Percentiles rank a stretch among this genome's conserved stretches.
Conservation (phyloP, 1,140 invertebrate species). For the Euwallacea fornicatus region DNA sequence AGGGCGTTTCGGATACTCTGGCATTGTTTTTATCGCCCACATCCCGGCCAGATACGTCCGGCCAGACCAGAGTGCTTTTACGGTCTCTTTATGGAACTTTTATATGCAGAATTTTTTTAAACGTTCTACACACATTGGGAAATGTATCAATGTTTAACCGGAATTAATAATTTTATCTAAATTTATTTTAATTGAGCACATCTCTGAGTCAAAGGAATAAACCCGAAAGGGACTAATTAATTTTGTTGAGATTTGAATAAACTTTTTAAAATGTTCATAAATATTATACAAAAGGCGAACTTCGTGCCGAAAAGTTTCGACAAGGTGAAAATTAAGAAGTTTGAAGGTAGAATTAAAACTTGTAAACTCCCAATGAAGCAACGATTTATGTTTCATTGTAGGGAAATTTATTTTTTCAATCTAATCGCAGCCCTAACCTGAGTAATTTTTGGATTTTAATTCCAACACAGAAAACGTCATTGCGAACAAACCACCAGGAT, state of each 20-base stretch:
- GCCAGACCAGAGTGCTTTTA: not conserved
- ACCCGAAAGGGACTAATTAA: not conserved
- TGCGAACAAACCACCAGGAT: too few species aligned
- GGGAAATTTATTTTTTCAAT: conserved; percentile 4
- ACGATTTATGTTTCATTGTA: not conserved
- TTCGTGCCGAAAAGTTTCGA: not conserved
- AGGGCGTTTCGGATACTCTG: conserved; percentile 10
- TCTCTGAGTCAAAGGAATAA: not conserved
- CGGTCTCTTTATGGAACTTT: conserved; percentile 2
- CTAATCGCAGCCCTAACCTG: not conserved
- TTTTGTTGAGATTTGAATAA: not conserved
- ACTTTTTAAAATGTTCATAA: not conserved
- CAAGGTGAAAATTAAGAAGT: conserved; percentile 10
- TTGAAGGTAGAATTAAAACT: conserved; percentile 5
- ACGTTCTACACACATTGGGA: not conserved
- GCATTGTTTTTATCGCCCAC: conserved; percentile 12
- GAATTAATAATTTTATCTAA: not conserved
- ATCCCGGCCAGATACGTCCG: not conserved
- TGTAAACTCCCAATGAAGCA: not conserved
- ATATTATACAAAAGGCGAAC: not conserved
- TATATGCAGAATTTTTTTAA: not conserved
- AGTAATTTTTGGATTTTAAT: not conserved
- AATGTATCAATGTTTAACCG: not conserved
- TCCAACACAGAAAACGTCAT: not conserved
- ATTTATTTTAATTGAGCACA: too few species aligned